Evolutionary conservation across 2,888 invertebrate species (phyloP), one percentile per base, ranked within the genome.

Genomic region (Torymus aiolomorphi): DNA sequence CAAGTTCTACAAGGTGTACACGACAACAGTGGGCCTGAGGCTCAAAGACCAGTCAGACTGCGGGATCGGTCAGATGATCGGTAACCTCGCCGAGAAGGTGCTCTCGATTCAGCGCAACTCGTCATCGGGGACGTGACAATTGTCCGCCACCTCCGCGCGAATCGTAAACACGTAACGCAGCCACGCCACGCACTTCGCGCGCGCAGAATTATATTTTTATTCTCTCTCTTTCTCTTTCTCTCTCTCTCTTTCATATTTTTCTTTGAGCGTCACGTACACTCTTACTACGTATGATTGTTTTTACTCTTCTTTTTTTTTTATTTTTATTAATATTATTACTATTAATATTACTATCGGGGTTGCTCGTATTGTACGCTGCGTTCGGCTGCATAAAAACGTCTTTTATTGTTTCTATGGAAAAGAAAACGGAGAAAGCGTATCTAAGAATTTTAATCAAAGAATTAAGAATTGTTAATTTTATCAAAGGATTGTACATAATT

Each of bases 41-140:
- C 91, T 91, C 87, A 92, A 92, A 83, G 91, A 91, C 83, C 91
- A 91, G 74, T 90, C 91, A 31, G 92, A 92, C 72, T 89, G 91
- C 59, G 88, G 88, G 20, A 85, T 93, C 20, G 91, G 92, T 42
- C 91, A 91, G 77, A 85, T 93, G 24, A 86, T 93, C 57, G 92
- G 92, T 74, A 93, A 92, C 82, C 91, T 93, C 84, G 93, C 92
- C 14, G 93, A 93, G 84, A 93, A 92, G 90, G 92, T 92, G 76
- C 85, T 89, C 74, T 89, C 90, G 8, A 87, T 87, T 76, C 89
- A 89, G 82, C 88, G 89, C 80, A 90, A 89, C 83, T 87, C 89
- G 52, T 89, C 89, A 88, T 90, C 31, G 31, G 31, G 31, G 89
- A 89, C 89, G 70, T 72, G 78, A 80, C 52, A 61, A 61, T 20